A percentile compares a stretch with the other conserved stretches of the same genome.
These are phyloP conservation scores for Sesia apiformis DNA, from an alignment of 2,888 invertebrate species.

Conservation along the genomic window DNA sequence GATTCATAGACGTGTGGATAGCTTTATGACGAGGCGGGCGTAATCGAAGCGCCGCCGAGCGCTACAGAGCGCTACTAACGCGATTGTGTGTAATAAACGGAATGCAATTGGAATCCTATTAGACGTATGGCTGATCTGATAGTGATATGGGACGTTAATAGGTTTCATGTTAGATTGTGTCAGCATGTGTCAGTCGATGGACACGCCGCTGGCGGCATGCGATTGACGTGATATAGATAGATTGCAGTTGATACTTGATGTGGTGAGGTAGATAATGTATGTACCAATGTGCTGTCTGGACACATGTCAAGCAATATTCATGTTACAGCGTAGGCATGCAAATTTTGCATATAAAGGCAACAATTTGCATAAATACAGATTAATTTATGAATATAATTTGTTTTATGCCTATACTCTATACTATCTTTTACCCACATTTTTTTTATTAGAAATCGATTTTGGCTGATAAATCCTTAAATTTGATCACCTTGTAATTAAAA, in stretches of 20 bases:
- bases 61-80: constrained; percentile 30
- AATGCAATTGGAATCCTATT: constrained; percentile 61
- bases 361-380: too few relatives aligned
- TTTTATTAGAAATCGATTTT: too few relatives aligned
- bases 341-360: too few relatives aligned
- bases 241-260: neutral
- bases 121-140: constrained; percentile 48
- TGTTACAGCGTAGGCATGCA: neutral
- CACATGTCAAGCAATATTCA: neutral
- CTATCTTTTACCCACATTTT: too few relatives aligned
- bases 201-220: constrained; percentile 11
- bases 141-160: constrained; percentile 48
- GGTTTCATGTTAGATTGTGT: constrained; percentile 46
- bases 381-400: too few relatives aligned
- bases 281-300: neutral
- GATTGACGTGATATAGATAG: constrained; percentile 14
- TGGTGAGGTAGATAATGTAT: neutral
- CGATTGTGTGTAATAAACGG: constrained; percentile 60
- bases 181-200: constrained; percentile 10
- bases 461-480: too few relatives aligned
- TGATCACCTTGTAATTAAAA: too few relatives aligned
- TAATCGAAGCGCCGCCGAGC: constrained; percentile 10
- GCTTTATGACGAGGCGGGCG: constrained; percentile 31
- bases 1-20: neutral
- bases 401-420: too few relatives aligned